These are phyloP conservation scores for Amaurobius ferox DNA, from an alignment of 2,888 invertebrate species.

Conservation along the genomic window DNA sequence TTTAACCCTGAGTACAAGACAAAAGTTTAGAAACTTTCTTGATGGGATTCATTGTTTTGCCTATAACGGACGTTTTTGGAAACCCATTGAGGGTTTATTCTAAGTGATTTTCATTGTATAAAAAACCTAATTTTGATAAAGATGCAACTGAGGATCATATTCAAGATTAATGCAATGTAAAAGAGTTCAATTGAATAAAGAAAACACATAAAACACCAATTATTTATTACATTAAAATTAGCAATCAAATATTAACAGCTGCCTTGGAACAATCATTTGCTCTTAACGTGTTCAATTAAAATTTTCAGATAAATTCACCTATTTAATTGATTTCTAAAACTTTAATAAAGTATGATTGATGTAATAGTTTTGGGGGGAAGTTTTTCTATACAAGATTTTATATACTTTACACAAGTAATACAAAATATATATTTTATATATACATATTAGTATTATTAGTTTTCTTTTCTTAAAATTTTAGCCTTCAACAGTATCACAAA, in stretches of 20 bases:
- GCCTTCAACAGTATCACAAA: conserved; percentile 1
- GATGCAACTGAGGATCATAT: no score
- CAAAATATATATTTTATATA: conserved; percentile 15
- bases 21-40: no score
- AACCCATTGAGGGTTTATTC: no score
- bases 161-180: no score
- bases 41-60: no score
- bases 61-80: no score
- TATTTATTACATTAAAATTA: conserved; percentile 10
- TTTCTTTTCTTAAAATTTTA: neutral
- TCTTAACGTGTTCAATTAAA: neutral
- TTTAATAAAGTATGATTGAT: neutral
- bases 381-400: conserved; percentile 4
- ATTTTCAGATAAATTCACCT: neutral
- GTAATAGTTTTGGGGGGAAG: neutral
- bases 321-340: neutral
- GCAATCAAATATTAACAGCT: neutral
- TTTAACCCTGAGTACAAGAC: no score
- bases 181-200: no score
- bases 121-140: no score
- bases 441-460: neutral
- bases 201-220: conserved; percentile 4
- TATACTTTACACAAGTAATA: conserved; percentile 2
- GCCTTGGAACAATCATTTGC: neutral
- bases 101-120: no score